These are phyloP conservation scores for Chaetodon auriga DNA, from an alignment of 2,113 vertebrate species.

Conservation along the genomic window DNA sequence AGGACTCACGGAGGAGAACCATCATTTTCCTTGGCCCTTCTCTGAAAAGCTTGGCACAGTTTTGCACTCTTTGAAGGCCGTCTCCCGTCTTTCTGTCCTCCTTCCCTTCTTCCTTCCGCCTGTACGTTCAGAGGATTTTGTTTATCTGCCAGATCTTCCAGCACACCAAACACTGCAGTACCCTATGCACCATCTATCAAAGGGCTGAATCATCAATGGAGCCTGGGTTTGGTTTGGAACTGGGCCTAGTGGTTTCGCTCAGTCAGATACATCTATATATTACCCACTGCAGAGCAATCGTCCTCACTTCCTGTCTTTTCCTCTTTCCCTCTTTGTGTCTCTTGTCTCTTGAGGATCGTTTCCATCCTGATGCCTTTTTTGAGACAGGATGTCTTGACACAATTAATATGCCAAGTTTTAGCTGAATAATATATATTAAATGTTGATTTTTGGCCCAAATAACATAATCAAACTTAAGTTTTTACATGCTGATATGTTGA, in stretches of 20 bases:
- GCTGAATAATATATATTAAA: not conserved
- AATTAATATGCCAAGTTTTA: not conserved
- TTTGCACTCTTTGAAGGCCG: conserved; percentile 54
- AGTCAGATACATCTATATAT: conserved; percentile 42
- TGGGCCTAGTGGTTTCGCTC: conserved; percentile 23
- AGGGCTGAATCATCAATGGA: conserved; percentile 49
- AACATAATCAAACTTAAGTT: not conserved
- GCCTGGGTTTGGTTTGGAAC: conserved; percentile 53
- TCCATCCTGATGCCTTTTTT: not conserved
- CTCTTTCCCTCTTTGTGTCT: not conserved
- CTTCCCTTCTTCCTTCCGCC: conserved; percentile 38
- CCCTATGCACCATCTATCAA: conserved; percentile 54
- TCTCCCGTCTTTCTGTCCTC: conserved; percentile 18
- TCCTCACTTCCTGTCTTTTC: conserved; percentile 14
- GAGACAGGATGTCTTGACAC: not conserved
- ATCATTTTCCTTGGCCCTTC: conserved; percentile 28
- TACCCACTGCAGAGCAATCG: conserved; percentile 20
- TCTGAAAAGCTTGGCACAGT: conserved; percentile 50
- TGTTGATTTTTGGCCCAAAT: not conserved
- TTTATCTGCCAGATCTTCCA: conserved; percentile 45
- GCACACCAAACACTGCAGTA: conserved; percentile 44
- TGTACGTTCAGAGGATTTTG: conserved; percentile 35
- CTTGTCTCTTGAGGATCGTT: conserved; percentile 1
- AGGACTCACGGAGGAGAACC: not conserved
- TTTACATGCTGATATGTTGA: not conserved